Evolutionary conservation across 1,140 invertebrate genomes (phyloP).

Genomic region (Metaphire vulgaris): DNA sequence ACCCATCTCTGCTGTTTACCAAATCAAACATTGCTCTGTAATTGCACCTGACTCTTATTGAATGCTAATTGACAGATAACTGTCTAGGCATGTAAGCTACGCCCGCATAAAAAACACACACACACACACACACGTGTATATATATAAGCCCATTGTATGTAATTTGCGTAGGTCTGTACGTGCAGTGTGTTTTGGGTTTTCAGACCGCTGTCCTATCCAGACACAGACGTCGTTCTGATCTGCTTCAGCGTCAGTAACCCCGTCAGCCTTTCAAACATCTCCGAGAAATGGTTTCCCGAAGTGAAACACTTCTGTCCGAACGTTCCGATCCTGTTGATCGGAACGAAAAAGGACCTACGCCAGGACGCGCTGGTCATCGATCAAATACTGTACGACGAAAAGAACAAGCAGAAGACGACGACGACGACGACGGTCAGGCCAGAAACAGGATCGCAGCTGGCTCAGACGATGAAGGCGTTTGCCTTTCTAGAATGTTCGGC

Average conservation of each 20-base stretch:
- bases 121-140: too few relatives aligned
- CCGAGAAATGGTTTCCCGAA: constrained; percentile 38
- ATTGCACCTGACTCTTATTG: too few relatives aligned
- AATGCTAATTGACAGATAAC: too few relatives aligned
- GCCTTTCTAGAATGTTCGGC: constrained; percentile 73
- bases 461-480: constrained; percentile 51
- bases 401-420: constrained; percentile 35
- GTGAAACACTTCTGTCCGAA: constrained; percentile 51
- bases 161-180: too few relatives aligned
- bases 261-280: constrained; percentile 48
- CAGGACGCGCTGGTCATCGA: constrained; percentile 71
- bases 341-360: constrained; percentile 61
- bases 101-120: too few relatives aligned
- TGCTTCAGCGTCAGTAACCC: constrained; percentile 48
- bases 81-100: too few relatives aligned
- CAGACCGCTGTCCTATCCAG: constrained; percentile 83
- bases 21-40: too few relatives aligned
- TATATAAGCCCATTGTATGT: too few relatives aligned
- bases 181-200: too few relatives aligned
- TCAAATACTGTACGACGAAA: constrained; percentile 24
- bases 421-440: constrained; percentile 36
- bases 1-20: too few relatives aligned
- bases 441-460: constrained; percentile 35
- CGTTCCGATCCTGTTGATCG: constrained; percentile 50
- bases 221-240: constrained; percentile 67